Percentiles rank a stretch among this genome's conserved stretches.
These are phyloP conservation scores for Mystacides longicornis DNA, from an alignment of 2,888 invertebrate species.

Conservation along the genomic window DNA sequence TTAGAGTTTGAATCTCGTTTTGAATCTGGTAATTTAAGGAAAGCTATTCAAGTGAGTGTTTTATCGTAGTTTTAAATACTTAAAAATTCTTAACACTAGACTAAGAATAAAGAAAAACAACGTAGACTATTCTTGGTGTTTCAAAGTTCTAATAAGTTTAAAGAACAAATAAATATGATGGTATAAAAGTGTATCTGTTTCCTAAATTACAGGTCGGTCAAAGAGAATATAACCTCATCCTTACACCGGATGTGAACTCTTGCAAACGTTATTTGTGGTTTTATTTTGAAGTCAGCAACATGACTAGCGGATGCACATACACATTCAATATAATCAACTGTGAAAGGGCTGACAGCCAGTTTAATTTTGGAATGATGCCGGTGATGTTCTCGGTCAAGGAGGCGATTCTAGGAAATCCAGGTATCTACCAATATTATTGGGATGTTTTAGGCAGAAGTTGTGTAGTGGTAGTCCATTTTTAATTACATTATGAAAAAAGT, in stretches of 20 bases:
- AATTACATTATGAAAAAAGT: too few species aligned
- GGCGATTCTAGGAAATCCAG: constrained; percentile 49
- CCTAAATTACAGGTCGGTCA: constrained; percentile 54
- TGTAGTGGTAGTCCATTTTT: too few species aligned
- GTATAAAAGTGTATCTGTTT: too few species aligned
- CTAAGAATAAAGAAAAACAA: too few species aligned
- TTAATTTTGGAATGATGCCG: constrained; percentile 85
- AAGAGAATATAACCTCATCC: constrained; percentile 73
- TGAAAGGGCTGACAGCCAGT: constrained; percentile 80
- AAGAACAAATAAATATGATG: too few species aligned
- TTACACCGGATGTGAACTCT: constrained; percentile 78
- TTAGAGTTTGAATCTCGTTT: constrained; percentile 77
- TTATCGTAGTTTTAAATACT: too few species aligned
- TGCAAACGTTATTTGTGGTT: constrained; percentile 80
- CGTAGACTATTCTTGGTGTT: too few species aligned
- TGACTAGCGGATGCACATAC: constrained; percentile 61
- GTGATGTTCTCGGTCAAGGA: constrained; percentile 77
- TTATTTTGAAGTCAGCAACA: constrained; percentile 81
- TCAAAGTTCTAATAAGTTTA: too few species aligned
- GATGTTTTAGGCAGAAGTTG: too few species aligned
- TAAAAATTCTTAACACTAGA: too few species aligned
- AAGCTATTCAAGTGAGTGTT: constrained; percentile 64
- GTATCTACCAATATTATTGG: too few species aligned
- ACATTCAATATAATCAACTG: constrained; percentile 83
- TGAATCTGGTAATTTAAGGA: constrained; percentile 78